phyloP scores from a whole-genome alignment of 2,797 vertebrate species.

The Halcyon badia region DNA sequence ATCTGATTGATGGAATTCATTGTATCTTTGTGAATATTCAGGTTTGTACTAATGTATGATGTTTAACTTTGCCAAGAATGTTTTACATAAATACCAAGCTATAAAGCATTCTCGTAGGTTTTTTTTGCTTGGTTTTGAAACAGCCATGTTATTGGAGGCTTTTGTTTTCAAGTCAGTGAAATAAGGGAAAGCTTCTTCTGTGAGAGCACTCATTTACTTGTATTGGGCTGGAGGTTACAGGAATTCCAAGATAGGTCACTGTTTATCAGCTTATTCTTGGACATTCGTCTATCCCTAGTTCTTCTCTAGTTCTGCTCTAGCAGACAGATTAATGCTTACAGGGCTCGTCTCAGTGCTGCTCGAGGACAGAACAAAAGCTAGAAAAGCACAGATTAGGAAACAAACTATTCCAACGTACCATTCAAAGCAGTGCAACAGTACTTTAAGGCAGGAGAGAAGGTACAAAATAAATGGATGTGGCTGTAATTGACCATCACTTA shows the following conservation, averaged over 20 bases:
- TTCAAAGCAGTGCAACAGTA: not conserved
- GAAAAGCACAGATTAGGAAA: not conserved
- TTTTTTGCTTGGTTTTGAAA: not conserved
- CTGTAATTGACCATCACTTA: not conserved
- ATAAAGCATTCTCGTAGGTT: not conserved
- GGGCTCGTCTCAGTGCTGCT: not conserved
- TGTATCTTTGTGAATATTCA: slow-evolving; percentile 70
- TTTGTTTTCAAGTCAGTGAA: not conserved
- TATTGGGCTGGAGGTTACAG: not conserved
- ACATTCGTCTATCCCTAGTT: not conserved
- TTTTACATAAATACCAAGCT: slow-evolving; percentile 75
- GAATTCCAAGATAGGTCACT: not conserved
- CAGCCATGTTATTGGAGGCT: not conserved
- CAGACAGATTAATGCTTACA: not conserved
- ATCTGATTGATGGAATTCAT: slow-evolving; percentile 4
- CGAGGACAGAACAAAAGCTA: not conserved
- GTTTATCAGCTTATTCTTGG: not conserved
- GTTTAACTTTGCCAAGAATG: slow-evolving; percentile 74
- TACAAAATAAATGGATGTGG: not conserved
- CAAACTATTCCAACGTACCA: not conserved
- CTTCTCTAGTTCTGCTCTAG: not conserved
- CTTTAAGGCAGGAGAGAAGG: not conserved
- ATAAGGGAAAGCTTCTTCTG: not conserved
- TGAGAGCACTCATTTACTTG: not conserved
- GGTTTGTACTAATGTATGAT: slow-evolving; percentile 79